phyloP scores from a whole-genome alignment of 2,888 invertebrate species.

The Stomorhina lunata region DNA sequence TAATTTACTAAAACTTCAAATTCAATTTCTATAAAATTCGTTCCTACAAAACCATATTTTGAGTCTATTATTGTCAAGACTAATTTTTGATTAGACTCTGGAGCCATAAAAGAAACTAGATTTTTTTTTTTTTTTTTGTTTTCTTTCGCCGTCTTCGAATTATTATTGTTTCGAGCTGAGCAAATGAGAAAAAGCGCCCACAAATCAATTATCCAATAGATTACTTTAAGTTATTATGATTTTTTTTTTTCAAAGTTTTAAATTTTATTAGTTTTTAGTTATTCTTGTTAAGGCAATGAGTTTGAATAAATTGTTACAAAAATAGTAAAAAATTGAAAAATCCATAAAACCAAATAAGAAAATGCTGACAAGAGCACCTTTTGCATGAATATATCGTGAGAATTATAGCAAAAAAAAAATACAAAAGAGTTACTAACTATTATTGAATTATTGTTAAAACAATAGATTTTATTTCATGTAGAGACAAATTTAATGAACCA shows the following conservation, averaged over 20 bases:
- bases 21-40: conserved; percentile 38
- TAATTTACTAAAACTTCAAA: conserved; percentile 51
- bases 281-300: conserved; percentile 15
- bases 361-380: conserved; percentile 45
- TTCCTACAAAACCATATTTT: conserved; percentile 13
- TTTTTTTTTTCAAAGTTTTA: not conserved
- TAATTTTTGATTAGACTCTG: conserved; percentile 58
- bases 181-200: conserved; percentile 46
- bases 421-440: conserved; percentile 36
- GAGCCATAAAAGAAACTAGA: conserved; percentile 45
- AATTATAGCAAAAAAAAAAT: conserved; percentile 52
- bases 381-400: conserved; percentile 65
- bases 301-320: conserved; percentile 13
- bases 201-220: conserved; percentile 64
- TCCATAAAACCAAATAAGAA: conserved; percentile 49
- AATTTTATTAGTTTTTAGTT: not conserved
- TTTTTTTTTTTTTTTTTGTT: conserved; percentile 7
- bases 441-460: conserved; percentile 8
- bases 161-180: no score
- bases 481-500: conserved; percentile 24
- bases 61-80: conserved; percentile 63
- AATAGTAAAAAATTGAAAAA: conserved; percentile 22
- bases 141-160: no score
- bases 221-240: conserved; percentile 42
- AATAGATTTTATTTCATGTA: conserved; percentile 8